Percentiles rank a stretch among this genome's conserved stretches.
phyloP scores from a whole-genome alignment of 1,140 invertebrate genomes.

The Drosophila burlai region DNA sequence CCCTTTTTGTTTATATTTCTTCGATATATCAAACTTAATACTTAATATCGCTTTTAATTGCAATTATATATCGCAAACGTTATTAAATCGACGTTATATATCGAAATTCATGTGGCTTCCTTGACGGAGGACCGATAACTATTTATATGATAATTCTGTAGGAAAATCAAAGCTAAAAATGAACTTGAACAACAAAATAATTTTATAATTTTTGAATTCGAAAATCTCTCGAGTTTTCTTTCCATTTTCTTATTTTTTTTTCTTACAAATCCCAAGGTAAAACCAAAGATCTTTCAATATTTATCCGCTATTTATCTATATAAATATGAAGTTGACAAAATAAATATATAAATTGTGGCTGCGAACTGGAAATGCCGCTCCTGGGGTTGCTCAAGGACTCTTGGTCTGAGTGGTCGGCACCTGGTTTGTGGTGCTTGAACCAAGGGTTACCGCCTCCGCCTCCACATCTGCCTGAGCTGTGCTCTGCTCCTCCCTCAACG shows the following conservation, averaged over 20 bases:
- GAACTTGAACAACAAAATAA: too few species aligned
- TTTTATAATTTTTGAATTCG: too few species aligned
- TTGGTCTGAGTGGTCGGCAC: background rate
- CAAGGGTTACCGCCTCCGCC: background rate
- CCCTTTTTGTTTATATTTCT: too few species aligned
- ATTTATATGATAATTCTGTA: too few species aligned
- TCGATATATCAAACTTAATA: too few species aligned
- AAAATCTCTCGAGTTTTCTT: too few species aligned
- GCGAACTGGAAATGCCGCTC: background rate
- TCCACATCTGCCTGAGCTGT: background rate
- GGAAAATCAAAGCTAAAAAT: too few species aligned
- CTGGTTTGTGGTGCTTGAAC: background rate
- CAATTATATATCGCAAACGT: too few species aligned
- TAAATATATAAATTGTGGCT: constrained; percentile 1
- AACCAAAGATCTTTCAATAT: background rate
- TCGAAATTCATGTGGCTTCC: too few species aligned
- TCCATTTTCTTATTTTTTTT: background rate
- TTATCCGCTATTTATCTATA: background rate
- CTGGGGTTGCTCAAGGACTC: background rate
- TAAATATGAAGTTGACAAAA: background rate
- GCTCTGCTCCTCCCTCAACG: background rate
- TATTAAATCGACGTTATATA: too few species aligned
- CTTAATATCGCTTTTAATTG: too few species aligned
- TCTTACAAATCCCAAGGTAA: background rate
- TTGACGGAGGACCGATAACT: too few species aligned